These are phyloP conservation scores for Lonchura striata DNA, from an alignment of 2,113 vertebrate species.

Conservation along the genomic window DNA sequence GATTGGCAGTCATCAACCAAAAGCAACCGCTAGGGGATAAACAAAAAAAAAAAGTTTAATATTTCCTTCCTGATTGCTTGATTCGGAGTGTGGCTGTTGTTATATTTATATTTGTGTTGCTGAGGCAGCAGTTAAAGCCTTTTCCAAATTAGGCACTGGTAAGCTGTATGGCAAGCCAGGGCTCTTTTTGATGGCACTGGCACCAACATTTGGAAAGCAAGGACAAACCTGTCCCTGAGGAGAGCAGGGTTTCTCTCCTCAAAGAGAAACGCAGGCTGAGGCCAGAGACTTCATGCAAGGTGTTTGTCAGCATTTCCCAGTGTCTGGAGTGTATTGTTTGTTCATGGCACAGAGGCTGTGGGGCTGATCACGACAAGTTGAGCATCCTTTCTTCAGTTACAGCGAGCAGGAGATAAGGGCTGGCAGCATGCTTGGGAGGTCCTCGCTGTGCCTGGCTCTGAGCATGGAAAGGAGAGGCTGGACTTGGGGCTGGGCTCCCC, in stretches of 20 bases:
- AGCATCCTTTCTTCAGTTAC: neutral
- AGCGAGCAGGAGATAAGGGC: neutral
- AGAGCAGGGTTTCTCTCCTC: neutral
- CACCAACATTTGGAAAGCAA: conserved; percentile 13
- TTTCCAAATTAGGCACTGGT: conserved; percentile 49
- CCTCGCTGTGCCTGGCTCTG: neutral
- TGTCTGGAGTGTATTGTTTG: neutral
- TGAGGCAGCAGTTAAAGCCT: conserved; percentile 43
- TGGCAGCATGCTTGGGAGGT: neutral
- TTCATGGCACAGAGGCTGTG: neutral
- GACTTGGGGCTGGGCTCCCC: neutral
- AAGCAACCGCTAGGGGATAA: neutral
- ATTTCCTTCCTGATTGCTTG: conserved; percentile 7
- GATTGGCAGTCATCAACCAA: neutral
- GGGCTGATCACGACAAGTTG: neutral
- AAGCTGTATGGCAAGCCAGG: neutral
- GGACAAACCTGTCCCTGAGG: neutral
- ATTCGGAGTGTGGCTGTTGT: conserved; percentile 11
- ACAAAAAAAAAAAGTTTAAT: neutral
- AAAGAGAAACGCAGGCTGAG: neutral
- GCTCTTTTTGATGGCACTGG: neutral
- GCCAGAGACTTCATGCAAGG: neutral
- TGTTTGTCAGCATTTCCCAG: neutral
- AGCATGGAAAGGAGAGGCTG: neutral
- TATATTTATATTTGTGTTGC: conserved; percentile 68